Conservation (phyloP, 2,113 vertebrate species). For the Apodemus sylvaticus region DNA sequence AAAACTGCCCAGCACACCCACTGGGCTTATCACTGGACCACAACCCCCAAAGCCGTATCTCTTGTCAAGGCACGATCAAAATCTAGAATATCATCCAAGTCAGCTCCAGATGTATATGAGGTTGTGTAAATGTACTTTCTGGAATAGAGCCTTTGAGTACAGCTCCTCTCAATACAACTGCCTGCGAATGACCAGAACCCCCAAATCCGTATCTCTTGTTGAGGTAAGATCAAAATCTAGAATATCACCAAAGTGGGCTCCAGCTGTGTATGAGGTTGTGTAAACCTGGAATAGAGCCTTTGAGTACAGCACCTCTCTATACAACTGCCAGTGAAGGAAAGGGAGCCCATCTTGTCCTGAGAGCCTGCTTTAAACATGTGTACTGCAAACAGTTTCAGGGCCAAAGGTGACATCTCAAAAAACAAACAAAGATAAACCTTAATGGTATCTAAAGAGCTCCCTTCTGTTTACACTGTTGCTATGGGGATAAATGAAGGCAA, state of each 20-base stretch:
- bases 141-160: too few species aligned
- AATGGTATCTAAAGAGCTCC: not conserved
- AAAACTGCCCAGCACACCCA: too few species aligned
- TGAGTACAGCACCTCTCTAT: not conserved
- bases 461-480: not conserved
- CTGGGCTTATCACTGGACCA: not conserved
- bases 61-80: too few species aligned
- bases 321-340: not conserved
- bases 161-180: too few species aligned
- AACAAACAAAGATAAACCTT: not conserved
- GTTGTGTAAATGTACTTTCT: too few species aligned
- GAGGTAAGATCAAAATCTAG: not conserved
- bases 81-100: too few species aligned
- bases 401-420: constrained; percentile 5
- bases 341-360: not conserved
- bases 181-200: too few species aligned
- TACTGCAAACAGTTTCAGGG: not conserved
- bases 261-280: not conserved
- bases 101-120: too few species aligned
- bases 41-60: too few species aligned
- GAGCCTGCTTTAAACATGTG: not conserved
- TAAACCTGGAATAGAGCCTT: not conserved
- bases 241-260: not conserved
- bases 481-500: not conserved
- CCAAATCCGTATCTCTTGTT: not conserved